Base-by-base conservation (phyloP, 2,888 invertebrate species). In the Ornithoptera priamus region DNA sequence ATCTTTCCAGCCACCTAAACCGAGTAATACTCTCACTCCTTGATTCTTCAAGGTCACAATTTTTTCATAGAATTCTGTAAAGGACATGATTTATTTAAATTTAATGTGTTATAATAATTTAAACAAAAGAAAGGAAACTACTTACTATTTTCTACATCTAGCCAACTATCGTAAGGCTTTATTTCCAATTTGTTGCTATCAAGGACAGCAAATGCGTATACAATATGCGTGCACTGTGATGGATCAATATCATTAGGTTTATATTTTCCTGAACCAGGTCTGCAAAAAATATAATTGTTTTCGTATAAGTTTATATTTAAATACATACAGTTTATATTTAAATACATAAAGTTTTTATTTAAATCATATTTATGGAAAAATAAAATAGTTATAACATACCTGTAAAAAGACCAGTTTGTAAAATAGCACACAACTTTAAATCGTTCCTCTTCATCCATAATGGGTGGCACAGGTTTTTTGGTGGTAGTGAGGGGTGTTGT, bases 1-100 rank as follows among this genome's bases (percentile, higher is more conserved):
- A 87, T 98, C 98, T 81, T 97, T 98, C 98, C 98, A 98, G 0
- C 98, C 99, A 8, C 99, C 99, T 71, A 99, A 94, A 0, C 98
- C 98, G 2, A 99, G 93, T 0, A 97, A 92, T 0, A 97, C 96
- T 85, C 97, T 97, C 18, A 97, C 93, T 0, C 96, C 96, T 75
- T 94, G 95, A 1, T 93, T 89, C 77, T 95, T 97, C 42, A 96
- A 93, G 0, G 94, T 94, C 0, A 95, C 95, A 4, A 98, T 96
- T 81, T 97, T 95, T 78, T 97, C 97, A 85, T 97, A 98, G 86
- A 97, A 97, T 87, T 96, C 96, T 96, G 81, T 50, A 88, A 88
- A 61, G 2, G 64, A 42, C 53, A 20, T 10, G 15, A 30, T 36
- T 68, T 70, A 22, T 39, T 30, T 17, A 17, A 30, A 30, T 61